phyloP scores from a whole-genome alignment of 2,888 invertebrate genomes.

The Synergus itoensis region DNA sequence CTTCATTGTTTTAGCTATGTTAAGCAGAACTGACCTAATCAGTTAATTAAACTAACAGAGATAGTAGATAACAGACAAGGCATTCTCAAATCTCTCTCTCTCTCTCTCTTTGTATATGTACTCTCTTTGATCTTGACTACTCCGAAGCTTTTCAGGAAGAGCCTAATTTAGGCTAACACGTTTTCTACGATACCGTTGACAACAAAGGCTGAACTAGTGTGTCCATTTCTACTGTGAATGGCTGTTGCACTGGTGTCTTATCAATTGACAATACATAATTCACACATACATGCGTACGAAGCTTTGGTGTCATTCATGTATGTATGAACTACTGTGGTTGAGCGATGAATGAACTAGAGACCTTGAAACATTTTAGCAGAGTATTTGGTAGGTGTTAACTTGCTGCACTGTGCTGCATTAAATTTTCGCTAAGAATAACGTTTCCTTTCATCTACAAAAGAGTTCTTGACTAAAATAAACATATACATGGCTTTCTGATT shows the following conservation, averaged over 20 bases:
- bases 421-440: no score
- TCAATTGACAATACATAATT: neutral
- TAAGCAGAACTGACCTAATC: no score
- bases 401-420: no score
- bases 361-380: constrained; percentile 13
- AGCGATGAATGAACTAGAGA: constrained; percentile 17
- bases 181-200: neutral
- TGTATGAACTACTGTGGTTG: neutral
- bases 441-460: no score
- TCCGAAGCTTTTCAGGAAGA: neutral
- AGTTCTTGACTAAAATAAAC: no score
- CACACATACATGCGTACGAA: neutral
- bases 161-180: neutral
- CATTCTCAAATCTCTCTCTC: neutral
- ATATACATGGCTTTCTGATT: no score
- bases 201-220: neutral
- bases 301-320: constrained; percentile 1
- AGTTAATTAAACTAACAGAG: neutral
- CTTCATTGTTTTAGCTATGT: no score
- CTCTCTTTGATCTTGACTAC: neutral
- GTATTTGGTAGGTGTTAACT: neutral
- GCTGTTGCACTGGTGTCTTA: neutral
- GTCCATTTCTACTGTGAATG: constrained; percentile 18
- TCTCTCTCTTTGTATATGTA: no score
- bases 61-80: neutral